Conservation (phyloP, 2,113 vertebrate species). For the Dermatemys mawii region DNA sequence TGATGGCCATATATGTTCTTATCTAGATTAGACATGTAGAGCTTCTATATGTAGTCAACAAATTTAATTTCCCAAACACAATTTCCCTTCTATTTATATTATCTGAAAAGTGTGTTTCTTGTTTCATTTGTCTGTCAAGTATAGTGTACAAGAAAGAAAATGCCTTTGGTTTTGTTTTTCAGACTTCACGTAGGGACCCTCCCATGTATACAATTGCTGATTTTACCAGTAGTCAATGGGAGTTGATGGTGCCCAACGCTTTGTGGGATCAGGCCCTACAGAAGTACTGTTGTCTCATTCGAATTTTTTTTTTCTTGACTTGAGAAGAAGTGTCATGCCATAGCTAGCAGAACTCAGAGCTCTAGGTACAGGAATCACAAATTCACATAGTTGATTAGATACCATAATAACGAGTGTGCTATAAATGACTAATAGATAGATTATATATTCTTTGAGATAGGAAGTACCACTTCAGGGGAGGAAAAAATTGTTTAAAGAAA, state of each 20-base stretch:
- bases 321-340: not conserved
- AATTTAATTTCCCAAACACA: not conserved
- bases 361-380: not conserved
- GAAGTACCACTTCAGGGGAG: not conserved
- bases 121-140: not conserved
- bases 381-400: not conserved
- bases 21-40: not conserved
- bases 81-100: not conserved
- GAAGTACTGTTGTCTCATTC: not conserved
- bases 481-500: not conserved
- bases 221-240: not conserved
- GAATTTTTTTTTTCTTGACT: not conserved
- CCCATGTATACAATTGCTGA: not conserved
- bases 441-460: not conserved
- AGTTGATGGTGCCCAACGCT: not conserved
- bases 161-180: not conserved
- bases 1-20: not conserved
- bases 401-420: not conserved
- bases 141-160: not conserved
- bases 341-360: not conserved
- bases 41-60: not conserved
- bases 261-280: rapidly evolving
- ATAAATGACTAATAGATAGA: slow-evolving; percentile 4
- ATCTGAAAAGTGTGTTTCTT: not conserved
- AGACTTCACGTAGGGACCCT: not conserved